Evolutionary conservation across 2,888 invertebrate genomes (phyloP).

Genomic region (Chymomyza amoena): DNA sequence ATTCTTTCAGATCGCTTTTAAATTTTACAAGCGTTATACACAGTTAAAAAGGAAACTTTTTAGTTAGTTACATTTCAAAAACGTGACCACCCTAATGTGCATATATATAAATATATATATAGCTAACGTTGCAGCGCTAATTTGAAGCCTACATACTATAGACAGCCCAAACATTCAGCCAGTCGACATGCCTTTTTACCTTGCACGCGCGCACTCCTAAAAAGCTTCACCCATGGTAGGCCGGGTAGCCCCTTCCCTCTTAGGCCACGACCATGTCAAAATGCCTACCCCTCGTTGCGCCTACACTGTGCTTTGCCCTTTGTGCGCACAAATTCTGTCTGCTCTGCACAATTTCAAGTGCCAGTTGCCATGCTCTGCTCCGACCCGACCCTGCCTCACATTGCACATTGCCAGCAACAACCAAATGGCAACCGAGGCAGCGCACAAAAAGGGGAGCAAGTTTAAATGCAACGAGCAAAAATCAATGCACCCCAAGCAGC

Average conservation of each 20-base stretch:
- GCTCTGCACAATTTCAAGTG: conserved; percentile 68
- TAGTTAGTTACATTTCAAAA: too few relatives aligned
- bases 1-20: too few relatives aligned
- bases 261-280: background rate
- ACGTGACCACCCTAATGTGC: too few relatives aligned
- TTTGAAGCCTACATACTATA: conserved; percentile 50
- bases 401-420: background rate
- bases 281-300: background rate
- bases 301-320: conserved; percentile 10
- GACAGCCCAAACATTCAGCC: conserved; percentile 18
- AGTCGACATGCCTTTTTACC: conserved; percentile 54
- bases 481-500: conserved; percentile 69
- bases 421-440: background rate
- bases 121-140: conserved; percentile 61
- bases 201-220: conserved; percentile 34
- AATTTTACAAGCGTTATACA: too few relatives aligned
- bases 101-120: conserved; percentile 18
- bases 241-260: background rate
- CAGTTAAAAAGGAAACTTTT: too few relatives aligned
- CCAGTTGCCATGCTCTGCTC: conserved; percentile 7
- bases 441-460: conserved; percentile 64
- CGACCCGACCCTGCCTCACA: background rate
- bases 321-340: conserved; percentile 61
- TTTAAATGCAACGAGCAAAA: conserved; percentile 73
- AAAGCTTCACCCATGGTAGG: conserved; percentile 9